Evolutionary conservation across 2,888 invertebrate species (phyloP), one percentile per base, ranked within the genome.

Genomic region (Pollenia amentaria): DNA sequence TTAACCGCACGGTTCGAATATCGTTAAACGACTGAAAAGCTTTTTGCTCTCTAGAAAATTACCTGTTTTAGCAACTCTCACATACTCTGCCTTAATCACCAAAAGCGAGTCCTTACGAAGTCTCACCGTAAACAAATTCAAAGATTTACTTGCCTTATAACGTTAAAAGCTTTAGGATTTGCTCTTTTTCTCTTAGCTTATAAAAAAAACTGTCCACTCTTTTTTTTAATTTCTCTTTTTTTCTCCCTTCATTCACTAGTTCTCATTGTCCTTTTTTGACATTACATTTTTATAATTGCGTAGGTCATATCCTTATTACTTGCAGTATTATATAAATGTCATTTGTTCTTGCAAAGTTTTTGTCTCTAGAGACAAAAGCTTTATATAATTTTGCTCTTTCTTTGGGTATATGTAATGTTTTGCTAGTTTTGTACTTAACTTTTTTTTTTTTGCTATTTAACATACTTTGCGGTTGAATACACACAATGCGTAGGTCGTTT

Each of bases 21-120:
- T 72, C 84, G 87, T 87, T 81, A 55, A 84, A 87, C 84, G 87
- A 87, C 87, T 87, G 84, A 87, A 84, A 80, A 87, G 87, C 87
- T 87, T 87, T 87, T 80, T 70, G 38, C 87, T 87, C 87, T 87
- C 80, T 38, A 67, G 11, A 73, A 87, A 62, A 69, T 81, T 62
- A 84, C 87, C 87, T 87, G 84, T 48, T 84, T 81, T 72, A 21
- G 38, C 14, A 67, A 67, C 42, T 16, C 55, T 14, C n/a, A 1
- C 44, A 42, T 21, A 62, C 18, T 18, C 11, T 11, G 1, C n/a
- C 3, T 29, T 6, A 6, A 29, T 29, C 3, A 29, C 29, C 60
- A 18, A 14, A 42, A 42, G 14, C 64, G 70, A 75, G 48, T 87
- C 80, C 80, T 77, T 48, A 83, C 57, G 67, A 76, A 4, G 18